A percentile compares a stretch with the other conserved stretches of the same genome.
phyloP scores from a whole-genome alignment of 2,113 vertebrate genomes.

The Lates calcarifer region DNA sequence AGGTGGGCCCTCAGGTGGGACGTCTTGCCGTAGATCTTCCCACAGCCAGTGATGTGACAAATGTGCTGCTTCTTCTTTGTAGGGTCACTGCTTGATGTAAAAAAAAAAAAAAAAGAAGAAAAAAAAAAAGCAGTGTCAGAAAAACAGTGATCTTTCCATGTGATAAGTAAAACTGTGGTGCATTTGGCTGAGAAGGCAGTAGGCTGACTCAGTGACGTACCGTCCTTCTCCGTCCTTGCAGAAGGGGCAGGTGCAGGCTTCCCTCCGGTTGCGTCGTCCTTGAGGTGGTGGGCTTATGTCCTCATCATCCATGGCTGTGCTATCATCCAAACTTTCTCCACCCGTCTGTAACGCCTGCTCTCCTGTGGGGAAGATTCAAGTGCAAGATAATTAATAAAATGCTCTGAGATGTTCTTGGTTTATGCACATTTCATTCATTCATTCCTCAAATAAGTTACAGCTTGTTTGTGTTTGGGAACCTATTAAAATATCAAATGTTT shows the following conservation, averaged over 20 bases:
- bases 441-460: not conserved
- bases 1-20: conserved; percentile 95
- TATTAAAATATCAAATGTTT: not conserved
- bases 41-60: conserved; percentile 94
- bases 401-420: not conserved
- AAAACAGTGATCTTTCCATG: not conserved
- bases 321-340: conserved; percentile 90
- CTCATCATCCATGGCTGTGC: conserved; percentile 87
- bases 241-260: conserved; percentile 97
- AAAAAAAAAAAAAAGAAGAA: not conserved
- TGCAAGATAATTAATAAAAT: not conserved
- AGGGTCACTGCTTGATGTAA: conserved; percentile 83
- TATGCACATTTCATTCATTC: not conserved
- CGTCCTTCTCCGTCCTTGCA: conserved; percentile 97
- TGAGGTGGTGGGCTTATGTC: conserved; percentile 89
- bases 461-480: not conserved
- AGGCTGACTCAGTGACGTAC: conserved; percentile 72
- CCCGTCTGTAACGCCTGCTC: conserved; percentile 87
- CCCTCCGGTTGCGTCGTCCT: conserved; percentile 90
- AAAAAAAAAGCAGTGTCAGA: not conserved
- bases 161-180: too few species aligned
- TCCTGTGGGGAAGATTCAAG: conserved; percentile 74
- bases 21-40: conserved; percentile 96
- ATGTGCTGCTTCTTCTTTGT: conserved; percentile 99
- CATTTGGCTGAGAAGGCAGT: not conserved